These are phyloP conservation scores for Choristoneura rosaceana DNA, from an alignment of 2,888 invertebrate species.

Conservation along the genomic window DNA sequence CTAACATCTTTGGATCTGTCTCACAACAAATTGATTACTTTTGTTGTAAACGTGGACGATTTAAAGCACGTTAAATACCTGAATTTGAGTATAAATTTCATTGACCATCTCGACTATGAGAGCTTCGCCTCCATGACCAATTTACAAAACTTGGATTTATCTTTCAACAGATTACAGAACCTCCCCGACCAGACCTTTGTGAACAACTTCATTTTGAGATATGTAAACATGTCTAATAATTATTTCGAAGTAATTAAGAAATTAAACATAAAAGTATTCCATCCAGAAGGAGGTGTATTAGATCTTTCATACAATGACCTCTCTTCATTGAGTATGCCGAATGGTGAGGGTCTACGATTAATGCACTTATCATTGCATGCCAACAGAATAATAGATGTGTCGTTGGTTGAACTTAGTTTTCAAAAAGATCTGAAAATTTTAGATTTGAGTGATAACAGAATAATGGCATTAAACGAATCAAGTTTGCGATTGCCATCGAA, in stretches of 20 bases:
- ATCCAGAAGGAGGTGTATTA: slow-evolving; percentile 68
- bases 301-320: slow-evolving; percentile 74
- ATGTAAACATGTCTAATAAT: slow-evolving; percentile 71
- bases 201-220: slow-evolving; percentile 62
- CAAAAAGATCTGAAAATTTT: slow-evolving; percentile 62
- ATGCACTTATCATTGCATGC: slow-evolving; percentile 60
- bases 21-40: slow-evolving; percentile 62
- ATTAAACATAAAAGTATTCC: slow-evolving; percentile 65
- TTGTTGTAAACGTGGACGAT: slow-evolving; percentile 64
- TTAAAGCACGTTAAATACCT: slow-evolving; percentile 63
- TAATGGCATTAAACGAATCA: slow-evolving; percentile 56
- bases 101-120: slow-evolving; percentile 60
- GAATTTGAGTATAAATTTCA: slow-evolving; percentile 69
- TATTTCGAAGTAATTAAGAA: slow-evolving; percentile 58
- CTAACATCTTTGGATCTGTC: slow-evolving; percentile 69
- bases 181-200: slow-evolving; percentile 66
- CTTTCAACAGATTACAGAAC: slow-evolving; percentile 63
- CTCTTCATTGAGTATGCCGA: slow-evolving; percentile 59
- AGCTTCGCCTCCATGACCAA: slow-evolving; percentile 68
- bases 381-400: slow-evolving; percentile 67
- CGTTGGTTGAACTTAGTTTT: slow-evolving; percentile 58
- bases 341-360: slow-evolving; percentile 63
- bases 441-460: slow-evolving; percentile 67
- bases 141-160: slow-evolving; percentile 75
- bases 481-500: slow-evolving; percentile 64